phyloP scores from a whole-genome alignment of 2,797 vertebrate genomes.

The Sitta carolinensis region DNA sequence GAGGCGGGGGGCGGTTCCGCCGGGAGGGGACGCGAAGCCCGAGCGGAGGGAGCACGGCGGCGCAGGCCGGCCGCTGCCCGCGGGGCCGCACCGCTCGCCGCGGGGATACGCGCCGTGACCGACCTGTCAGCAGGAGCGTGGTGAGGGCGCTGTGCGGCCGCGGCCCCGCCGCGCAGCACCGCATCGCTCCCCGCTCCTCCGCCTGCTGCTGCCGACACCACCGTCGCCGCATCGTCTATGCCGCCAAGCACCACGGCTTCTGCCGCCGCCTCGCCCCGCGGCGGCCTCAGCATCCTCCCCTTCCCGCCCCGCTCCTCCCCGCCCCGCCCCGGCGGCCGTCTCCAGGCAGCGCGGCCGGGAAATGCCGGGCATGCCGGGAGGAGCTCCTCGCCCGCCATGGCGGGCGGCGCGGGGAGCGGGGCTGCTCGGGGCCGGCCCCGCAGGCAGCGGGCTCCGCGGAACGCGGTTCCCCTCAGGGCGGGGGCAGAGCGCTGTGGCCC shows the following conservation, averaged over 20 bases:
- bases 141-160: conserved; percentile 24
- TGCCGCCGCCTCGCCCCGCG: background rate
- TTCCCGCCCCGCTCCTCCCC: background rate
- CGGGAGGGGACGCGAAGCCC: background rate
- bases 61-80: background rate
- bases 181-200: conserved; percentile 28
- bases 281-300: background rate
- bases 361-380: conserved; percentile 6
- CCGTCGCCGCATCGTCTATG: background rate
- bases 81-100: background rate
- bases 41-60: background rate
- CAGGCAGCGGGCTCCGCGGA: accelerated
- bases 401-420: accelerated
- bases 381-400: background rate
- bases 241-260: background rate
- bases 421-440: accelerated
- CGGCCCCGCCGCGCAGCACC: background rate
- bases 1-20: background rate
- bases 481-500: no score
- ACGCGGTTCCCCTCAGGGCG: accelerated
- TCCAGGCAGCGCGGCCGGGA: background rate
- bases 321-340: conserved; percentile 27
- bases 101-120: conserved; percentile 28
- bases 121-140: conserved; percentile 59
- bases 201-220: background rate